Evolutionary conservation across 2,797 vertebrate species (phyloP), one percentile per base, ranked within the genome.

Genomic region (Phrynocephalus guinanensis): DNA sequence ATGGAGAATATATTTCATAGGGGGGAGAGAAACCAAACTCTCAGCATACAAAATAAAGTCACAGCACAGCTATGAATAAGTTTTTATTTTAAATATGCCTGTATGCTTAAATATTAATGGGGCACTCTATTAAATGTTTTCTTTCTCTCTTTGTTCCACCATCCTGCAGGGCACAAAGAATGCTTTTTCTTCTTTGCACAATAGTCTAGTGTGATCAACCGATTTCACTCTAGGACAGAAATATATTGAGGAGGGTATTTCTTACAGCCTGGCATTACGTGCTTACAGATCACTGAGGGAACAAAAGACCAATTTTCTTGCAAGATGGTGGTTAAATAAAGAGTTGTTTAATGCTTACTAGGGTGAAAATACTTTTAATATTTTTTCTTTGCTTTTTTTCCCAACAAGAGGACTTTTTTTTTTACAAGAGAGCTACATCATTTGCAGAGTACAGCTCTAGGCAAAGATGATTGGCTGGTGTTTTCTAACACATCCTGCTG

Each of bases 131-230:
- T 86, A 93, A 93, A 83, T 79, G 86, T 87, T 76, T 81, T 90
- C 94, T 87, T 92, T 84, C 88, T 82, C 78, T 63, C 86, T 81
- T 76, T 50, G 82, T 72, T 77, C 88, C 90, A 86, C 91, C 93
- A 18, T 86, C 80, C 90, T 82, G 6, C 84, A 0, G 60, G 0
- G 76, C 91, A 94, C 94, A 95, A 90, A 89, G 44, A 94, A 28
- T 76, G 18, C 92, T 87, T 94, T 95, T 91, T 94, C 90, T 91
- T 52, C 86, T 44, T 86, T 87, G 89, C 78, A 96, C 93, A 95
- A 92, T 75, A 86, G 91, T 93, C 73, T 89, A 87, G 80, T 94
- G 93, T 93, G 91, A 83, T 60, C 88, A 8, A 10, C 81, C 79
- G 72, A 84, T 82, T 89, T 93, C 91, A 86, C 82, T 79, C 70